A percentile compares a stretch with the other conserved stretches of the same genome.
Evolutionary conservation across 1,140 invertebrate genomes (phyloP).

Genomic region (Penaeus chinensis): DNA sequence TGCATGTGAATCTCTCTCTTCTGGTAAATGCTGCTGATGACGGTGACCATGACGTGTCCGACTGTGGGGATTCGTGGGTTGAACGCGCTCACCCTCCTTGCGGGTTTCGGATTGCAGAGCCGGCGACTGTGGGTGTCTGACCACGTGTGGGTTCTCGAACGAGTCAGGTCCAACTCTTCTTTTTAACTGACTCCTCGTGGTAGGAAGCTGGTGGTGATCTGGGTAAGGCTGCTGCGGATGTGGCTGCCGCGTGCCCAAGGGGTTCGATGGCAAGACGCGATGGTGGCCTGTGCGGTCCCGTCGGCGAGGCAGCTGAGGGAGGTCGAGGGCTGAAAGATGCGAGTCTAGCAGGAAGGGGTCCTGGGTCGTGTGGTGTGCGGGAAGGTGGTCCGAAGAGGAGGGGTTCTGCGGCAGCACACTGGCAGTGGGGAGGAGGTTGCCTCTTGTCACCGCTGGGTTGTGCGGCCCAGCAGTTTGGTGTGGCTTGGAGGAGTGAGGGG

Average conservation of each 20-base stretch:
- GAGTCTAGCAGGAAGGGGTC: slow-evolving; percentile 24
- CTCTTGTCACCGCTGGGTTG: background rate
- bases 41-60: slow-evolving; percentile 1
- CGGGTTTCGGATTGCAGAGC: background rate
- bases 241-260: background rate
- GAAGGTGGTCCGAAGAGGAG: background rate
- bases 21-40: slow-evolving; percentile 22
- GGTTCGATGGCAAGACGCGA: background rate
- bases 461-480: background rate
- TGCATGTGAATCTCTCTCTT: background rate
- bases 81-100: background rate
- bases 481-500: slow-evolving; percentile 9
- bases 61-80: background rate
- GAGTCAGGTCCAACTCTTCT: slow-evolving; percentile 9
- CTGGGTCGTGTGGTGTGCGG: background rate
- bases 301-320: background rate
- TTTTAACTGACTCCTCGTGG: background rate
- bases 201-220: background rate
- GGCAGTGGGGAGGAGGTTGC: background rate
- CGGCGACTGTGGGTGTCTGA: background rate
- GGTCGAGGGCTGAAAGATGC: slow-evolving; percentile 18
- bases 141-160: background rate
- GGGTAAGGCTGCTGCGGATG: background rate
- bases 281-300: background rate
- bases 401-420: background rate